A percentile compares a stretch with the other conserved stretches of the same genome.
phyloP scores from a whole-genome alignment of 2,797 vertebrate species.

The Tragelaphus eurycerus region DNA sequence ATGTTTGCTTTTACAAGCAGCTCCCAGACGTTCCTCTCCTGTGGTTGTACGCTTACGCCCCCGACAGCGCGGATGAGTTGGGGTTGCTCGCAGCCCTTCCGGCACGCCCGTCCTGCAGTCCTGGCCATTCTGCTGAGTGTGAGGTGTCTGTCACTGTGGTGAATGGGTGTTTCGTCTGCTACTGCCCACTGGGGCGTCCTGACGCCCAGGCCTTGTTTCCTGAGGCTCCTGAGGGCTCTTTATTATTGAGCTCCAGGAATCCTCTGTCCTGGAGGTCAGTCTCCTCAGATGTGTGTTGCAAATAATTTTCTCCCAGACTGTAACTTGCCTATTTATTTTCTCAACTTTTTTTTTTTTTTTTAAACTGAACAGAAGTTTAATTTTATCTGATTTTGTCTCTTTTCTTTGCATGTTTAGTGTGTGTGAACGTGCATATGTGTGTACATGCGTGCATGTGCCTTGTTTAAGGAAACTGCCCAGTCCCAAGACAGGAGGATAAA shows the following conservation, averaged over 20 bases:
- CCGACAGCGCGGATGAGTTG: not conserved
- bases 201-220: not conserved
- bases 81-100: accelerated
- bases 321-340: not conserved
- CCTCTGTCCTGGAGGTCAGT: not conserved
- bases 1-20: conserved; percentile 40
- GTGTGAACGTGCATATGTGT: not conserved
- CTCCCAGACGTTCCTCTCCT: not conserved
- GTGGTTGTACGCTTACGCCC: not conserved
- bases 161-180: accelerated
- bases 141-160: not conserved
- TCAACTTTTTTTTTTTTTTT: not conserved
- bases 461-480: not conserved
- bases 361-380: not conserved
- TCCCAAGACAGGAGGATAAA: not conserved
- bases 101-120: accelerated
- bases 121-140: not conserved
- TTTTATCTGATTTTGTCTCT: not conserved
- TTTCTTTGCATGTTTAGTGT: not conserved
- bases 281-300: not conserved
- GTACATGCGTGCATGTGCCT: not conserved
- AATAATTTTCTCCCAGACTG: not conserved
- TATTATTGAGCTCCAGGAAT: too few relatives aligned
- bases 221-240: not conserved
- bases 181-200: accelerated